These are phyloP conservation scores for Nasonia vitripennis DNA, from an alignment of 1,140 invertebrate species.

Conservation along the genomic window DNA sequence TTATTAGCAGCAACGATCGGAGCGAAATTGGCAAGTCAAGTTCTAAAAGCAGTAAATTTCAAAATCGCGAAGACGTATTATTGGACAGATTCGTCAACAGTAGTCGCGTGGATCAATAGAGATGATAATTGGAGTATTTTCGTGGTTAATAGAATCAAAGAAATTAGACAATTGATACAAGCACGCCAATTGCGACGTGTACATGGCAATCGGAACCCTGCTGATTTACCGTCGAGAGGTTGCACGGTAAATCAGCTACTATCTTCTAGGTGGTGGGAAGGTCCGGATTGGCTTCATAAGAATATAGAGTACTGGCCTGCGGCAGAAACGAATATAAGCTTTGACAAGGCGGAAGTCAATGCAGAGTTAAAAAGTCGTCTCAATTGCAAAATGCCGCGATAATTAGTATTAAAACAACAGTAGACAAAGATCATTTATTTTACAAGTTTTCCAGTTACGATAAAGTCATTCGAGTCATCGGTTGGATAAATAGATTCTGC, in stretches of 20 bases:
- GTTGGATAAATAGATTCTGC: not conserved
- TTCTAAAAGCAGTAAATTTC: not conserved
- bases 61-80: not conserved
- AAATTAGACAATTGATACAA: not conserved
- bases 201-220: not conserved
- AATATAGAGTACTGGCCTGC: slow-evolving; percentile 53
- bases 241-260: slow-evolving; percentile 59
- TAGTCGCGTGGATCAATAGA: not conserved
- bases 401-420: too few relatives aligned
- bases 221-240: slow-evolving; percentile 67
- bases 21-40: not conserved
- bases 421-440: not conserved
- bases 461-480: not conserved
- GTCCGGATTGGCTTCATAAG: slow-evolving; percentile 62
- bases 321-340: not conserved
- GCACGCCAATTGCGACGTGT: not conserved
- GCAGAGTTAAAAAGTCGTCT: slow-evolving; percentile 26
- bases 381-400: not conserved
- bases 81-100: not conserved
- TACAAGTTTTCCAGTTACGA: not conserved
- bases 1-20: slow-evolving; percentile 10
- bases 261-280: slow-evolving; percentile 66
- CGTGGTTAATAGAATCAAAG: not conserved
- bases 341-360: slow-evolving; percentile 40
- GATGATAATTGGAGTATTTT: not conserved